Conservation (phyloP, 1,140 invertebrate genomes). For the Ctenoplectra terminalis region DNA sequence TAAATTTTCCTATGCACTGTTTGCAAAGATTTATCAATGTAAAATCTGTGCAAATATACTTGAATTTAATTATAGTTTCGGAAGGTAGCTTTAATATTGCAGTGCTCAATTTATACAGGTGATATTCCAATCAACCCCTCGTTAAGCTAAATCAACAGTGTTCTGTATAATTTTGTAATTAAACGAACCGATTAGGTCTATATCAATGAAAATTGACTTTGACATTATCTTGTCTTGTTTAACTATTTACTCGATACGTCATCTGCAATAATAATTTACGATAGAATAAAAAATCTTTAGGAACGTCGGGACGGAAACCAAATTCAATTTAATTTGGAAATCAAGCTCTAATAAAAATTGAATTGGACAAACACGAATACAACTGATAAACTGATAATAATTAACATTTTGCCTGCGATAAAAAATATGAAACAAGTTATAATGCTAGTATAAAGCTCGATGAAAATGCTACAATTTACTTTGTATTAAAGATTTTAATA, state of each 20-base stretch:
- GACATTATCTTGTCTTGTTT: background rate
- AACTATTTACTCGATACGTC: background rate
- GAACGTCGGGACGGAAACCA: background rate
- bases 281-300: background rate
- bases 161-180: background rate
- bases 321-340: too few relatives aligned
- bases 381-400: too few relatives aligned
- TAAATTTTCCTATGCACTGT: too few relatives aligned
- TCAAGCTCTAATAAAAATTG: too few relatives aligned
- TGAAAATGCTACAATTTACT: too few relatives aligned
- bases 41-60: background rate
- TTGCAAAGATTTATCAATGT: too few relatives aligned
- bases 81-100: background rate
- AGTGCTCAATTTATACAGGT: background rate
- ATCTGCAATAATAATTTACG: background rate
- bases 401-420: too few relatives aligned
- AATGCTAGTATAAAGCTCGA: too few relatives aligned
- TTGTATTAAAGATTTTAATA: too few relatives aligned
- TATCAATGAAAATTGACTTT: background rate
- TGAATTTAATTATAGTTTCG: background rate
- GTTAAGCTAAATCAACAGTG: background rate
- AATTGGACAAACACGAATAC: too few relatives aligned
- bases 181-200: constrained; percentile 1
- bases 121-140: background rate
- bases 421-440: too few relatives aligned